These are phyloP conservation scores for Laspeyria flexula DNA, from an alignment of 2,888 invertebrate genomes.

Conservation along the genomic window DNA sequence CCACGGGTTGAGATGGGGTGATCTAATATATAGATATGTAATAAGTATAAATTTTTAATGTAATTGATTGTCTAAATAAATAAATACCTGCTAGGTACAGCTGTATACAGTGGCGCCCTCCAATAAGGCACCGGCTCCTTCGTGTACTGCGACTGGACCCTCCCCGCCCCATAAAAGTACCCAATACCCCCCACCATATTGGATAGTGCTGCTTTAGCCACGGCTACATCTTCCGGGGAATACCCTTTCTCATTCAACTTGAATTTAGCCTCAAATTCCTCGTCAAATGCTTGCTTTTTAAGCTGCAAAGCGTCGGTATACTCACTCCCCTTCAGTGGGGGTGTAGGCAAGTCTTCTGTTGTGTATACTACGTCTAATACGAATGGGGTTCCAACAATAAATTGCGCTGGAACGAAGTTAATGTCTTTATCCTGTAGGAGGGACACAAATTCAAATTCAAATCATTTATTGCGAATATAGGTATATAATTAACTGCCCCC, in stretches of 20 bases:
- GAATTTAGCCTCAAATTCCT: conserved; percentile 93
- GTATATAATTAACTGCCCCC: no score
- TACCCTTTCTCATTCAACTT: conserved; percentile 90
- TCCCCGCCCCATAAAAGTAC: conserved; percentile 97
- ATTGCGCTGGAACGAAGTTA: conserved; percentile 92
- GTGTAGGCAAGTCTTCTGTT: conserved; percentile 88
- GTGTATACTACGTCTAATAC: conserved; percentile 94
- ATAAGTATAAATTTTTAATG: no score
- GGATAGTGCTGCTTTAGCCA: conserved; percentile 95
- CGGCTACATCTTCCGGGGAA: conserved; percentile 87
- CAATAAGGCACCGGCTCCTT: conserved; percentile 97
- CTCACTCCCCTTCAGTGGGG: conserved; percentile 84
- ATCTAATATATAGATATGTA: no score
- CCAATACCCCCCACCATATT: conserved; percentile 99
- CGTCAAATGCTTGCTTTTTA: conserved; percentile 88
- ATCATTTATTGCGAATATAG: no score
- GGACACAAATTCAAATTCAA: neutral
- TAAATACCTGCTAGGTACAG: conserved; percentile 92
- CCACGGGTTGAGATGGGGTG: no score
- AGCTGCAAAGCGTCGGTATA: conserved; percentile 88
- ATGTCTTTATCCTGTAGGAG: conserved; percentile 74
- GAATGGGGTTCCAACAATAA: conserved; percentile 92
- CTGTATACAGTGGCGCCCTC: conserved; percentile 96
- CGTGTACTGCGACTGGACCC: conserved; percentile 93
- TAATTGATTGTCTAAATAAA: no score